Percentiles rank a stretch among this genome's conserved stretches.
These are phyloP conservation scores for Archocentrus centrarchus DNA, from an alignment of 2,113 vertebrate species.

Conservation along the genomic window DNA sequence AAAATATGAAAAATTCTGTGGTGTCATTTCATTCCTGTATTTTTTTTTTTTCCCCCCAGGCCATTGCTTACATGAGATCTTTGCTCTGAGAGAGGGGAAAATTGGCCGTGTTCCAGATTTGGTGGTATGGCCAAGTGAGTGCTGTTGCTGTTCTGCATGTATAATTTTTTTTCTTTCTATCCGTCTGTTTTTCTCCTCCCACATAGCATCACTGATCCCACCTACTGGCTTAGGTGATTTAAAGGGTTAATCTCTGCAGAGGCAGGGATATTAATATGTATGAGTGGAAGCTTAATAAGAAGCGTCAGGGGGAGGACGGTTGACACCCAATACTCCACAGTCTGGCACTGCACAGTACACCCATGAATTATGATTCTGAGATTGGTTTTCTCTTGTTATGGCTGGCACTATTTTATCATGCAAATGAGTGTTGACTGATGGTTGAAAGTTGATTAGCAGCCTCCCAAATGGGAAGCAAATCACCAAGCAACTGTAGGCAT, in stretches of 20 bases:
- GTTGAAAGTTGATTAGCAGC: constrained; percentile 72
- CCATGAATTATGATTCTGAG: constrained; percentile 74
- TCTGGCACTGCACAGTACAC: constrained; percentile 42
- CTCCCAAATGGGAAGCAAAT: constrained; percentile 72
- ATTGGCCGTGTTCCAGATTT: constrained; percentile 93
- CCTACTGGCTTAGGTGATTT: constrained; percentile 51
- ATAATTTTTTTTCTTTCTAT: constrained; percentile 9
- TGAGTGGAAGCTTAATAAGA: constrained; percentile 79
- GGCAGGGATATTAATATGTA: constrained; percentile 79
- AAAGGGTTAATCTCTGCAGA: constrained; percentile 76
- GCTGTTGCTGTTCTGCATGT: constrained; percentile 6
- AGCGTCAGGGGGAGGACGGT: constrained; percentile 64
- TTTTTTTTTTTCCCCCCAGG: constrained; percentile 79
- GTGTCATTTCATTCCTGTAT: neutral
- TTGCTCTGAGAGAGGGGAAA: constrained; percentile 94
- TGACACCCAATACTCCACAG: constrained; percentile 64
- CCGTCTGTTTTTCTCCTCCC: constrained; percentile 31
- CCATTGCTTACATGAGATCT: constrained; percentile 97
- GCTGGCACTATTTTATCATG: constrained; percentile 74
- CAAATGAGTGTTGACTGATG: constrained; percentile 76
- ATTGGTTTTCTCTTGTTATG: constrained; percentile 72
- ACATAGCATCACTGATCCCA: constrained; percentile 32
- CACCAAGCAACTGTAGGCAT: constrained; percentile 42
- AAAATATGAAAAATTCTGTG: rapidly evolving
- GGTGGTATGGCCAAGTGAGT: constrained; percentile 96